phyloP scores from a whole-genome alignment of 2,888 invertebrate genomes.

The Troides oblongomaculatus region DNA sequence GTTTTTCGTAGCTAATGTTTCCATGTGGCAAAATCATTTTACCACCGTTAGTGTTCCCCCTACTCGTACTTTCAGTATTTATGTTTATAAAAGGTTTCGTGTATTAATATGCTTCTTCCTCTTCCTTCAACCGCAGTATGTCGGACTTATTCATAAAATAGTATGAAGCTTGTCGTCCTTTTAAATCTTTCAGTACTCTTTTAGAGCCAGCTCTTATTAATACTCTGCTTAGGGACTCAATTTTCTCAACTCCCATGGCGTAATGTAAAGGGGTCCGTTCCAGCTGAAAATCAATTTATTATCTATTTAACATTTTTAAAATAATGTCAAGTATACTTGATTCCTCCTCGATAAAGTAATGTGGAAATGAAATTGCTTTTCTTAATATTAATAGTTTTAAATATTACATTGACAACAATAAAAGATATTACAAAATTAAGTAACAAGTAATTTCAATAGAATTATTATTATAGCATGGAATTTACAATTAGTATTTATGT shows the following conservation, averaged over 20 bases:
- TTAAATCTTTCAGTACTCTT: slow-evolving; percentile 90
- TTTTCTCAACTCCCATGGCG: slow-evolving; percentile 92
- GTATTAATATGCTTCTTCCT: slow-evolving; percentile 84
- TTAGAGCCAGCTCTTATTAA: slow-evolving; percentile 91
- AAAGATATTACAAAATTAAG: too few relatives aligned
- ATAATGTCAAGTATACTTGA: too few relatives aligned
- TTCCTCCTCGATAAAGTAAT: too few relatives aligned
- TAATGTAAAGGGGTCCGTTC: slow-evolving; percentile 94
- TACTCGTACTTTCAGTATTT: background rate
- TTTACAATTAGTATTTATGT: too few relatives aligned
- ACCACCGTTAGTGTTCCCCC: background rate
- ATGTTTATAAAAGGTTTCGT: background rate
- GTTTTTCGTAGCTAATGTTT: background rate
- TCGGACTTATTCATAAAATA: slow-evolving; percentile 96
- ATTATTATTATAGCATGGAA: background rate
- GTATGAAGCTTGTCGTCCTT: slow-evolving; percentile 93
- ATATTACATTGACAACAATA: too few relatives aligned
- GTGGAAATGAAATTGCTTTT: too few relatives aligned
- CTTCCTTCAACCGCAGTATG: slow-evolving; percentile 90
- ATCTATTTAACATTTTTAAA: background rate
- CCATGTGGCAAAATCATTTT: too few relatives aligned
- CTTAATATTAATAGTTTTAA: too few relatives aligned
- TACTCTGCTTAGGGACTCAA: slow-evolving; percentile 89
- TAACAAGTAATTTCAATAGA: too few relatives aligned
- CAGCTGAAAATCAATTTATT: slow-evolving; percentile 76